Percentiles rank a stretch among this genome's conserved stretches.
Conservation (phyloP, 2,113 vertebrate genomes). For the Uropsilus gracilis region DNA sequence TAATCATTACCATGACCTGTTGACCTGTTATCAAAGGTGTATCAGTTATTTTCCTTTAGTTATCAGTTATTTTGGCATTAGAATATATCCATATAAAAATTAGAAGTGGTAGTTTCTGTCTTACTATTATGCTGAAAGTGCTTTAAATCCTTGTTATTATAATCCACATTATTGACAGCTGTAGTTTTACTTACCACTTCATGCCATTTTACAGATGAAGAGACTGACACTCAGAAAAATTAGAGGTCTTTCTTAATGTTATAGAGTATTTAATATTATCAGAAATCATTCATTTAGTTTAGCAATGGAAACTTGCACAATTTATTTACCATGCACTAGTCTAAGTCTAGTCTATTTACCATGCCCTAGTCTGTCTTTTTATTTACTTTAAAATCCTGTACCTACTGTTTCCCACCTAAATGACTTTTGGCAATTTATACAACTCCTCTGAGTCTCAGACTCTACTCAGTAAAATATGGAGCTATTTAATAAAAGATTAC, state of each 20-base stretch:
- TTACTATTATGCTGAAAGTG: conserved; percentile 16
- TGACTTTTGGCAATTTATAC: not conserved
- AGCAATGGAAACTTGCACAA: not conserved
- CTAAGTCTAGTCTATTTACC: not conserved
- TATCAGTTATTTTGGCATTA: not conserved
- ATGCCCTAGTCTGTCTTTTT: not conserved
- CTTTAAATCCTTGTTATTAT: not conserved
- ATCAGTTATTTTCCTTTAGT: not conserved
- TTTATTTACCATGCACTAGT: not conserved
- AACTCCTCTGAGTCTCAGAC: not conserved
- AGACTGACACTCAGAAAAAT: not conserved
- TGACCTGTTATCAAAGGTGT: not conserved
- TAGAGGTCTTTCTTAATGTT: not conserved
- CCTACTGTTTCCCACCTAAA: not conserved
- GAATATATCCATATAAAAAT: not conserved
- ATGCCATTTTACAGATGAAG: not conserved
- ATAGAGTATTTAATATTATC: not conserved
- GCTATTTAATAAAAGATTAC: not conserved
- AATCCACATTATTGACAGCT: not conserved
- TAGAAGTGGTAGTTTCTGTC: not conserved
- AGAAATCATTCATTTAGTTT: not conserved
- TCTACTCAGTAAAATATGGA: not conserved
- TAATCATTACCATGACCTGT: accelerated
- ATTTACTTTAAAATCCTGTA: not conserved
- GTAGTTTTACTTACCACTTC: not conserved